Base-by-base conservation (phyloP, 1,140 invertebrate species). In the Drosophila kepulauana region DNA sequence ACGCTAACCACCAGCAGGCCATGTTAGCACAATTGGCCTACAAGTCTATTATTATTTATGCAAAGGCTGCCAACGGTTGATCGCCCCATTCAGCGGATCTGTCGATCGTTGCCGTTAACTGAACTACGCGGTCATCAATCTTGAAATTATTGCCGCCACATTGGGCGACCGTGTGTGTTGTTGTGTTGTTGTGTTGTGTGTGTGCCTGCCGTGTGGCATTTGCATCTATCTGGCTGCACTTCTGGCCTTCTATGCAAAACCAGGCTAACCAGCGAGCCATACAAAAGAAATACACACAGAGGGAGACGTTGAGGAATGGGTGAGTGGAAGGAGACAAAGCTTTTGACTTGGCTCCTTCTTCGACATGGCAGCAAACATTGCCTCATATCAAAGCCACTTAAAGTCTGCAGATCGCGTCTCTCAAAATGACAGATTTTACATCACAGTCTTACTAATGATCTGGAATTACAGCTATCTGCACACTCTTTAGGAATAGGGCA, bases 1-100 rank as follows among this genome's bases (percentile, higher is more conserved):
- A 87, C 84, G 85, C 77, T 88, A 88, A 87, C 82, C 82, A 87
- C 73, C 71, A 88, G 35, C 56, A 28, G 13, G 84, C 85, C 84
- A 89, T 87, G 82, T 88, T 87, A 87, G 84, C 82, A 87, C 84
- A 87, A 87, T 87, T 87, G 85, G 85, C 82, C 85, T 71, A 84
- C 80, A 84, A 87, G 84, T 87, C 84, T 88, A 87, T 87, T 88
- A 87, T 87, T 87, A 87, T 87, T 88, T 89, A 87, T 87, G 80
- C 80, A 78, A 78, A 84, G 57, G 73, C 76, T 79, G 69, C 80
- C 79, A 78, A 78, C 75, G 74, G 73, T 85, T 79, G 78, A 85
- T 78, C 70, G 74, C 63, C 45, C 45, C 69, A 59, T 56, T 70
- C 59, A 54, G 33, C 78, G 64, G 58, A 78, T 77, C 80, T 62